A percentile compares a stretch with the other conserved stretches of the same genome.
These are phyloP conservation scores for Pica pica DNA, from an alignment of 2,113 vertebrate species.

Conservation along the genomic window DNA sequence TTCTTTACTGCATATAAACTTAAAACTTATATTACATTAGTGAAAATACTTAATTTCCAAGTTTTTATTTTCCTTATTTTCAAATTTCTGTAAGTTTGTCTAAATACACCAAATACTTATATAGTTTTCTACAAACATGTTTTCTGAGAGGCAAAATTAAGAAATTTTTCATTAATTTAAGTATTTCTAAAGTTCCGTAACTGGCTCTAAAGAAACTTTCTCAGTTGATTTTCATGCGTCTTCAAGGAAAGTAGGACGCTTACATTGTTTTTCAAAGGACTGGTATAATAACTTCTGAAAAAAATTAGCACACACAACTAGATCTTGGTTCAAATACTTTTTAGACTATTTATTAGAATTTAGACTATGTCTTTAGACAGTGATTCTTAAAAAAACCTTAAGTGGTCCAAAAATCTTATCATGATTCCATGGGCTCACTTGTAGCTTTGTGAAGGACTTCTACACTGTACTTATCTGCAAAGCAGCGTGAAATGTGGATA, in stretches of 20 bases:
- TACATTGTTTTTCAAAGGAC: background rate
- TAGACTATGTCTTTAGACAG: background rate
- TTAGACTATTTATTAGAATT: background rate
- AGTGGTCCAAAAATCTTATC: background rate
- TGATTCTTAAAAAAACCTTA: background rate
- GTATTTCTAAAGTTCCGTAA: background rate
- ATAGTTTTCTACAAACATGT: background rate
- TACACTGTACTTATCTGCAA: background rate
- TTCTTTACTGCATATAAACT: background rate
- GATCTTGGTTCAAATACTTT: background rate
- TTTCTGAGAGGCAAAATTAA: background rate
- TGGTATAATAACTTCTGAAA: background rate
- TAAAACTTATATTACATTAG: background rate
- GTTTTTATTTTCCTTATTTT: background rate
- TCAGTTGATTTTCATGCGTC: background rate
- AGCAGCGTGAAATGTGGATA: background rate
- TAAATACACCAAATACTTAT: background rate
- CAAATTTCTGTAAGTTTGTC: background rate
- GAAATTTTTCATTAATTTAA: background rate
- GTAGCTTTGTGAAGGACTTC: background rate
- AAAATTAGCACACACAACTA: background rate
- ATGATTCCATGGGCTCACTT: background rate
- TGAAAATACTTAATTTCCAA: background rate
- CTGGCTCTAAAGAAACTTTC: background rate
- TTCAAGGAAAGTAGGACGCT: background rate